Conservation (phyloP, 1,140 invertebrate genomes). For the Brachionus rotundiformis region DNA sequence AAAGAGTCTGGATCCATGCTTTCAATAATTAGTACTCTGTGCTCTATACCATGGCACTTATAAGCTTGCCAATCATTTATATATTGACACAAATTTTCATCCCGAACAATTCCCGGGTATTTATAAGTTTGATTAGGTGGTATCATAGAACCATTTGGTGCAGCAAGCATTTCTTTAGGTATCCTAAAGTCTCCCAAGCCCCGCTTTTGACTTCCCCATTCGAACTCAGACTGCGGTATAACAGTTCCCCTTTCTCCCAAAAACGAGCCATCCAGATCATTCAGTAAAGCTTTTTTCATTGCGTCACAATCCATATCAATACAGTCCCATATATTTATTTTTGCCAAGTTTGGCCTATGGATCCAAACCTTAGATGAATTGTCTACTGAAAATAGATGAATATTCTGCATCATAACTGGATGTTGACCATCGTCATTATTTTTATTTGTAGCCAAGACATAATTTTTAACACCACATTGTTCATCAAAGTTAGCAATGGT, state of each 20-base stretch:
- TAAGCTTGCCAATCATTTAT: slow-evolving; percentile 57
- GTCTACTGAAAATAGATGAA: background rate
- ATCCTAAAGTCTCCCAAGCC: slow-evolving; percentile 62
- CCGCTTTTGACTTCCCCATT: slow-evolving; percentile 57
- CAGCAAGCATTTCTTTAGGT: slow-evolving; percentile 57
- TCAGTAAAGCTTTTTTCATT: slow-evolving; percentile 58
- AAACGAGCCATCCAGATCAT: slow-evolving; percentile 59
- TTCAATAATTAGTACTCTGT: slow-evolving; percentile 59
- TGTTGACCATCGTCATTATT: slow-evolving; percentile 47
- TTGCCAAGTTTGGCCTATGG: slow-evolving; percentile 21
- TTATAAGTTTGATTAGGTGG: slow-evolving; percentile 54
- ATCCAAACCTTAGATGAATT: slow-evolving; percentile 32
- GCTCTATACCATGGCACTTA: slow-evolving; percentile 56
- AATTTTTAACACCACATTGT: background rate
- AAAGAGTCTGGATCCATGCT: slow-evolving; percentile 62
- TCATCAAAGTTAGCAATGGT: slow-evolving; percentile 21
- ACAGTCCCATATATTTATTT: slow-evolving; percentile 50
- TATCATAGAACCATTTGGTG: slow-evolving; percentile 56
- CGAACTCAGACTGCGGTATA: slow-evolving; percentile 58
- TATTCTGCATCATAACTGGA: slow-evolving; percentile 25
- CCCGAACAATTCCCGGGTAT: slow-evolving; percentile 57
- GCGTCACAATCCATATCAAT: slow-evolving; percentile 63
- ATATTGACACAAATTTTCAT: slow-evolving; percentile 53
- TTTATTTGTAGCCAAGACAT: background rate
- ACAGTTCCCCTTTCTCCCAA: slow-evolving; percentile 54